Percentiles rank a stretch among this genome's conserved stretches.
phyloP scores from a whole-genome alignment of 2,888 invertebrate genomes.

The Trachelus troglodyta region DNA sequence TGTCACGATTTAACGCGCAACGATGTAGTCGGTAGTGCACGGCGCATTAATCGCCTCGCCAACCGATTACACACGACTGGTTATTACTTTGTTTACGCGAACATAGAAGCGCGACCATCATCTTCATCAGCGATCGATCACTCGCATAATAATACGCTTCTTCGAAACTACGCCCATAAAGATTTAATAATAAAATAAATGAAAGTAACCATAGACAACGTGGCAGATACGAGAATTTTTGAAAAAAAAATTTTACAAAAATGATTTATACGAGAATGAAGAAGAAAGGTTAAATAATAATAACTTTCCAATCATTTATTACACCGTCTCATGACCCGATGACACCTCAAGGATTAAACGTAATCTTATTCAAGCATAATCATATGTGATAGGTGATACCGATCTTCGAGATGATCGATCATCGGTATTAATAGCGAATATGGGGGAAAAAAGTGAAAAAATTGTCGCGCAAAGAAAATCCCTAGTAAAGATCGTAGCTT shows the following conservation, averaged over 20 bases:
- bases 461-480: constrained; percentile 9
- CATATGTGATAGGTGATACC: neutral
- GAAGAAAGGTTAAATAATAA: too few relatives aligned
- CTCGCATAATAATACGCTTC: neutral
- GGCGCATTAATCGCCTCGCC: neutral
- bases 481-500: constrained; percentile 8
- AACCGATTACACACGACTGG: neutral
- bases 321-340: neutral
- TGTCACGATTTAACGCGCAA: neutral
- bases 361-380: neutral
- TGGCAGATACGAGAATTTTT: too few relatives aligned
- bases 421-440: neutral
- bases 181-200: neutral
- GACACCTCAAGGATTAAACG: neutral
- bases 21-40: neutral
- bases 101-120: neutral
- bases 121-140: neutral
- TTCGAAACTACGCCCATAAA: neutral
- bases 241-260: too few relatives aligned
- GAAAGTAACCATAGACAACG: neutral
- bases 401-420: neutral
- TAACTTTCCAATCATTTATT: too few relatives aligned
- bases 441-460: neutral
- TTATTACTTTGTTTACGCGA: neutral
- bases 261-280: too few relatives aligned